These are phyloP conservation scores for Rhinichthys osculus DNA, from an alignment of 2,797 vertebrate species.

Conservation along the genomic window DNA sequence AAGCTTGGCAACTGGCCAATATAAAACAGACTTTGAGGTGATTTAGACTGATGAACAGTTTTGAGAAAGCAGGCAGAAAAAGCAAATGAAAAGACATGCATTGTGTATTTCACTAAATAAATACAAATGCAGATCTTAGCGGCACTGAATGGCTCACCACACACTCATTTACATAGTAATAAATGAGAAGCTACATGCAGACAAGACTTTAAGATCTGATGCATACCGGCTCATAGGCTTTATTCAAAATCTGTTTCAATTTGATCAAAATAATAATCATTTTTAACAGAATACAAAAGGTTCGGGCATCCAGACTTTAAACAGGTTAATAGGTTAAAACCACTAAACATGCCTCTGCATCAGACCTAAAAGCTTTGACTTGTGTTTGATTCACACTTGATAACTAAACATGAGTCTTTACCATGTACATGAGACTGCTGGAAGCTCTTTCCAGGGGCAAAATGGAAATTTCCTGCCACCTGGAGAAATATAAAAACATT, in stretches of 20 bases:
- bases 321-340: not conserved
- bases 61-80: not conserved
- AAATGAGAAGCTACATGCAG: constrained; percentile 17
- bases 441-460: constrained; percentile 98
- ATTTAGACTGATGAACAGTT: constrained; percentile 24
- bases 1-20: not conserved
- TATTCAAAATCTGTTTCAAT: not conserved
- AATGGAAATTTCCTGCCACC: constrained; percentile 99
- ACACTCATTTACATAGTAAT: not conserved
- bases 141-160: no score
- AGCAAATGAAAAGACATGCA: constrained; percentile 10
- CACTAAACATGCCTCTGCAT: not conserved
- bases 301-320: not conserved
- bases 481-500: constrained; percentile 62
- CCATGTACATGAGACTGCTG: constrained; percentile 98
- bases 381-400: not conserved
- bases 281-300: not conserved
- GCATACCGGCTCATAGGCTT: not conserved
- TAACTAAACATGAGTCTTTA: constrained; percentile 72
- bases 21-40: not conserved
- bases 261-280: not conserved
- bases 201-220: constrained; percentile 11
- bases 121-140: constrained; percentile 12
- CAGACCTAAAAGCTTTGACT: constrained; percentile 35
- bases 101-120: constrained; percentile 17